phyloP scores from a whole-genome alignment of 2,113 vertebrate genomes.

The Psettodes erumei region DNA sequence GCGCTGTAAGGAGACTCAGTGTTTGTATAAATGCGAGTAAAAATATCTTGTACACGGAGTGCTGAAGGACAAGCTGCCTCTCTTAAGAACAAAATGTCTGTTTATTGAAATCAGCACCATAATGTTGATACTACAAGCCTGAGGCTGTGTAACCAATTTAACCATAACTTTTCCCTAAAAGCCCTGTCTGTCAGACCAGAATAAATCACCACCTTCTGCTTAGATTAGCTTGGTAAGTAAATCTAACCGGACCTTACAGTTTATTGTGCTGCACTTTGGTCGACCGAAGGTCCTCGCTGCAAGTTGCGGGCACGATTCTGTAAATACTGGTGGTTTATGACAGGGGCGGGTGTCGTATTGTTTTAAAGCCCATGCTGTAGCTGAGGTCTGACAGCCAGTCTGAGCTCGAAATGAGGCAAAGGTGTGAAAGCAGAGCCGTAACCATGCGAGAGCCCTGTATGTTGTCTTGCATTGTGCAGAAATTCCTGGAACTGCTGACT shows the following conservation, averaged over 20 bases:
- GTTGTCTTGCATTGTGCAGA: not conserved
- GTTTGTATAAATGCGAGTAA: conserved; percentile 22
- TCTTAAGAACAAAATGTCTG: not conserved
- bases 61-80: not conserved
- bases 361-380: not conserved
- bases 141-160: conserved; percentile 14
- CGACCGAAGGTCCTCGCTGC: not conserved
- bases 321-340: not conserved
- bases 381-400: not conserved
- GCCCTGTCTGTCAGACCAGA: not conserved
- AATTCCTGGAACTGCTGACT: conserved; percentile 16
- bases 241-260: not conserved
- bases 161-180: not conserved
- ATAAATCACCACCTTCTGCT: not conserved
- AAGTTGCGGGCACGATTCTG: not conserved
- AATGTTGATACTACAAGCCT: not conserved
- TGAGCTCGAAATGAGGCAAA: not conserved
- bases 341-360: not conserved
- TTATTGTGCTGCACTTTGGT: not conserved
- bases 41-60: not conserved
- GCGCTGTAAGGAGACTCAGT: conserved; percentile 1
- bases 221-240: not conserved
- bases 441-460: too few species aligned
- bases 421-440: not conserved
- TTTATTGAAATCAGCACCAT: not conserved